Base-by-base conservation (phyloP, 1,140 invertebrate species). In the Archivesica marissinica region DNA sequence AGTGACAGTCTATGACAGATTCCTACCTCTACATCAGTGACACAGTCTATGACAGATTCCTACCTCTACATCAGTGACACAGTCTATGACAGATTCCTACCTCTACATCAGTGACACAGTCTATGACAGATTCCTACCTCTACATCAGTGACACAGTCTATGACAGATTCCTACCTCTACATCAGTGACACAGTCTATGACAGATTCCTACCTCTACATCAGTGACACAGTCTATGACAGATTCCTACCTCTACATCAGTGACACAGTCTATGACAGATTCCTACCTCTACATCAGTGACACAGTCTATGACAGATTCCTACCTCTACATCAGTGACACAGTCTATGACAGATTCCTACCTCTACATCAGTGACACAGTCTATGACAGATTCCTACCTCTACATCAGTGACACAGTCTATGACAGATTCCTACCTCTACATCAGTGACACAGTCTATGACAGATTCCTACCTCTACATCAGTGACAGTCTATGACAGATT, bases 261-360 rank as follows among this genome's bases (percentile, higher is more conserved):
- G 23, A 92, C 92, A 86, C 89, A 92, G 47, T 85, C 76, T 15
- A 92, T 91, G 20, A 93, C 88, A 50, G 90, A 61, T 7, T 52
- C 79, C 25, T 79, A 93, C 92, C 85, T 89, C 85, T 17, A 86
- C 76, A 86, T 88, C 88, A 11, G 75, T 74, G 23, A 92, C 92
- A 86, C 89, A 92, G 47, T 85, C 76, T 15, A 92, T 91, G 20
- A 93, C 88, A 50, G 90, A 61, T 7, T 52, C 79, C 25, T 79
- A 93, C 92, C 85, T 89, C 85, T 17, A 86, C 76, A 86, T 88
- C 88, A 11, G 75, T 74, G 23, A 92, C 92, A 86, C 89, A 92
- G 47, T 85, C 76, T 15, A 92, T 91, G 20, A 93, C 88, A 50
- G 90, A 61, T 7, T 52, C 79, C 25, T 79, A 93, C 92, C 85